A percentile compares a stretch with the other conserved stretches of the same genome.
These are phyloP conservation scores for Ischnura elegans DNA, from an alignment of 2,888 invertebrate genomes.

Conservation along the genomic window DNA sequence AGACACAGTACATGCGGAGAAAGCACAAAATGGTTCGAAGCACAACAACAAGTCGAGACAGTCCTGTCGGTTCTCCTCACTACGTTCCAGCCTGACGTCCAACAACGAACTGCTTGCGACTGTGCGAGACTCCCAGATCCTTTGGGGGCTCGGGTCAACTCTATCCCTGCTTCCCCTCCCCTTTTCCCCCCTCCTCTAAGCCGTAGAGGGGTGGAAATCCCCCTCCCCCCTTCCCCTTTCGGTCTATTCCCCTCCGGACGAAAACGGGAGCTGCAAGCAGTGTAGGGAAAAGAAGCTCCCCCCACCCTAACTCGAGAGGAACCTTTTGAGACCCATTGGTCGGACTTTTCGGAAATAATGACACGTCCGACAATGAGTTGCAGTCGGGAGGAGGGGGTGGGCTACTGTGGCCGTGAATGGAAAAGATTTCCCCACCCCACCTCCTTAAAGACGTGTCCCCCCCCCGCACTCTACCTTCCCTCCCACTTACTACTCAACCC, in stretches of 20 bases:
- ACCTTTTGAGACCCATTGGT: neutral
- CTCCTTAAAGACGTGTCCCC: neutral
- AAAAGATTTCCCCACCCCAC: neutral
- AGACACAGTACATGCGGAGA: neutral
- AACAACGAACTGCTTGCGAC: neutral
- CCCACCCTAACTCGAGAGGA: neutral
- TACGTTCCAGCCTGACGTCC: neutral
- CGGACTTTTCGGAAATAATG: neutral
- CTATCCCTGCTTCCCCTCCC: neutral
- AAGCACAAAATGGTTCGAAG: neutral
- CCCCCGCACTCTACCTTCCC: neutral
- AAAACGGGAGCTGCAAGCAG: neutral
- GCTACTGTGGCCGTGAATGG: neutral
- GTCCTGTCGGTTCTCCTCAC: neutral
- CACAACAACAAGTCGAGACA: neutral
- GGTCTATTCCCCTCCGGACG: neutral
- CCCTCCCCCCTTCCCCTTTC: neutral
- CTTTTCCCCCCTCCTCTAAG: neutral
- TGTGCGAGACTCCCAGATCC: neutral
- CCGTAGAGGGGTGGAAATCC: neutral
- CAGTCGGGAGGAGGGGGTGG: neutral
- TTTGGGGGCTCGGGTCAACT: neutral
- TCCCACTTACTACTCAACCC: neutral
- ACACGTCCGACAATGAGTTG: neutral
- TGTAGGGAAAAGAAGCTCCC: neutral